Base-by-base conservation (phyloP, 1,140 invertebrate species). In the Drosophila athabasca region DNA sequence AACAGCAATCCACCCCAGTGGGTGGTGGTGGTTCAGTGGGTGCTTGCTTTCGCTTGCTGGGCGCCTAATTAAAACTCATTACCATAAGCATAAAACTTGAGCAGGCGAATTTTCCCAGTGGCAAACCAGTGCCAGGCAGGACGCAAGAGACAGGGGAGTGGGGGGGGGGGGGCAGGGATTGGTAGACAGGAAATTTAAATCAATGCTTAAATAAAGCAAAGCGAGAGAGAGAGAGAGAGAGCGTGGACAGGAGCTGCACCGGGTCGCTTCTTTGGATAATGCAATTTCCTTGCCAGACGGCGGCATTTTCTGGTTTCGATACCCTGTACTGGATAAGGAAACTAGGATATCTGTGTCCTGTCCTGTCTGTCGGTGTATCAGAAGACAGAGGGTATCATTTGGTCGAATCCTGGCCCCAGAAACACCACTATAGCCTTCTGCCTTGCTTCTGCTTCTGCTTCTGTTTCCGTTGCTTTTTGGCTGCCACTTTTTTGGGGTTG, bases 41-140 rank as follows among this genome's bases (percentile, higher is more conserved):
- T 43, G 54, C 44, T 62, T 62, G 58, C 67, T 51, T 49, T 43
- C 55, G 43, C 60, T 87, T 87, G 75, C 83, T 87, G 83, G 51
- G 83, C 83, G 83, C 83, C 83, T 87, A 87, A 88, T 87, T 87
- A 87, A 87, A 87, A 87, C 83, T 87, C 83, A 87, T 87, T 87
- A 87, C 83, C 83, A 87, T 87, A 87, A 87, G 83, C 78, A 82
- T 82, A 79, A 79, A 69, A 85, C 64, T 85, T 76, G 62, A 87
- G 82, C 82, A 81, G 87, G 82, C 62, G 64, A 75, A 84, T 75
- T 74, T 78, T 51, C 54, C 65, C 50, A 58, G 49, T 57, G 9
- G 50, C 31, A 41, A 45, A 61, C 69, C 39, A 39, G 24, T n/a
- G 59, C 35, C 29, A 19, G 17, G 17, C 17, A 19, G 17, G 6